Evolutionary conservation across 2,113 vertebrate species (phyloP).

Genomic region (Plestiodon gilberti): DNA sequence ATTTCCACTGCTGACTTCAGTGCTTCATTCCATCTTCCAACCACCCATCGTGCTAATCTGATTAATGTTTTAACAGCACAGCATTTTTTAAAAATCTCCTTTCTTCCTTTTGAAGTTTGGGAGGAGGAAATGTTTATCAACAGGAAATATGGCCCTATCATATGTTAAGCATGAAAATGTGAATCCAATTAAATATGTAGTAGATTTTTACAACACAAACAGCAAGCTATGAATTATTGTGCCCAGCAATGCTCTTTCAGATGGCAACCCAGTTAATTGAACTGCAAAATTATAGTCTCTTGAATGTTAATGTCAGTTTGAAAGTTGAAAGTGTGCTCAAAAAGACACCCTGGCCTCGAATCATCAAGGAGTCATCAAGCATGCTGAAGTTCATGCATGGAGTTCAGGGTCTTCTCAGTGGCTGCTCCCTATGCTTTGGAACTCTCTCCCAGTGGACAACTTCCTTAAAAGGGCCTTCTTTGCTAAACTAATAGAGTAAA

Average conservation of each 20-base stretch:
- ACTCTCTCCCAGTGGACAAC: no score
- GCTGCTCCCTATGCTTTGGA: no score
- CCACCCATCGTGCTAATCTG: slow-evolving; percentile 16
- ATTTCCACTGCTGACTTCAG: slow-evolving; percentile 31
- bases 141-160: neutral
- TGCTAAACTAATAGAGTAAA: no score
- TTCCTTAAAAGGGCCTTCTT: no score
- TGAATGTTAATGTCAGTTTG: neutral
- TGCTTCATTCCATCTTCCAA: slow-evolving; percentile 10
- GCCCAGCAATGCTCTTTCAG: neutral
- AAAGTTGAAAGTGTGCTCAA: neutral
- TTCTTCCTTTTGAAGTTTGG: neutral
- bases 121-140: slow-evolving; percentile 1
- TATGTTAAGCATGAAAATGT: neutral
- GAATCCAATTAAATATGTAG: slow-evolving; percentile 4
- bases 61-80: slow-evolving; percentile 30
- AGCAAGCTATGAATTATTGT: neutral
- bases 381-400: no score
- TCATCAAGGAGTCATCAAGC: neutral
- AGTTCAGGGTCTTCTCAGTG: no score
- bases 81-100: neutral
- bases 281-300: no score
- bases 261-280: neutral
- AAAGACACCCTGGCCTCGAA: neutral
- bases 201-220: neutral